Percentiles rank a stretch among this genome's conserved stretches.
phyloP scores from a whole-genome alignment of 2,888 invertebrate species.

The Pandemis corylana region DNA sequence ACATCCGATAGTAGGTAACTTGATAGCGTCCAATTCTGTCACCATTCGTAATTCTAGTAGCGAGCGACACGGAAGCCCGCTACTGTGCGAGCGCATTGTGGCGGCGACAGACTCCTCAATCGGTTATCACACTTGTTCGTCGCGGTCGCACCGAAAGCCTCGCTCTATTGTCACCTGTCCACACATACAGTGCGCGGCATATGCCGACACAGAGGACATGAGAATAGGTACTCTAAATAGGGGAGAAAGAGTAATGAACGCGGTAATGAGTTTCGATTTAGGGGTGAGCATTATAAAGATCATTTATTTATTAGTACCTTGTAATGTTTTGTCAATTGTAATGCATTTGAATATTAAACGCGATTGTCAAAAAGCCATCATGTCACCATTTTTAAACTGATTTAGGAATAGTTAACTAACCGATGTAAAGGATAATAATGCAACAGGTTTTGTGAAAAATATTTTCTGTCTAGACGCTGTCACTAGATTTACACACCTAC shows the following conservation, averaged over 20 bases:
- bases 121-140: conserved; percentile 73
- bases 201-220: conserved; percentile 17
- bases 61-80: conserved; percentile 76
- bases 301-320: neutral
- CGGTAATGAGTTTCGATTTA: neutral
- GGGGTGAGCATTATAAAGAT: neutral
- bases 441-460: too few species aligned
- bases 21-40: conserved; percentile 46
- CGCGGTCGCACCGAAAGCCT: conserved; percentile 65
- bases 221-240: conserved; percentile 24
- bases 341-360: too few species aligned
- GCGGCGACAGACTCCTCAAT: conserved; percentile 59
- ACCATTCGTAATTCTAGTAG: conserved; percentile 53
- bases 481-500: too few species aligned
- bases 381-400: too few species aligned
- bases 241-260: conserved; percentile 4
- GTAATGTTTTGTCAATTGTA: too few species aligned
- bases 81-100: conserved; percentile 78
- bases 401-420: too few species aligned
- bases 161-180: conserved; percentile 68
- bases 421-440: too few species aligned
- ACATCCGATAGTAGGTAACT: conserved; percentile 36
- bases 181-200: conserved; percentile 46
- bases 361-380: too few species aligned
- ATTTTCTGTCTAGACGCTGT: too few species aligned